Evolutionary conservation across 2,888 invertebrate genomes (phyloP).

Genomic region (Agrenia bidenticulata): DNA sequence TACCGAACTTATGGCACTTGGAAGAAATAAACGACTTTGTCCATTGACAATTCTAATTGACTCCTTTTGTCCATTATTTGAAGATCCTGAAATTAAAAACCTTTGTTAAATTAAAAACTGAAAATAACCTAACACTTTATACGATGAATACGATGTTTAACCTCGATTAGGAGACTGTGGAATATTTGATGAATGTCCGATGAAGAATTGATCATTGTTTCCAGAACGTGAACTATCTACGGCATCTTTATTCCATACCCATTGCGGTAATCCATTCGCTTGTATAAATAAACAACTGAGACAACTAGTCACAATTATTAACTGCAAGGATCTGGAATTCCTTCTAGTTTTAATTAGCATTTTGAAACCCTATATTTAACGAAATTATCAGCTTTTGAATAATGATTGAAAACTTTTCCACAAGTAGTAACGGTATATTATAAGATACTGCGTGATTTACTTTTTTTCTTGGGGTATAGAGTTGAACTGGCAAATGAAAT

Average conservation of each 20-base stretch:
- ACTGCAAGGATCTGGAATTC: not conserved
- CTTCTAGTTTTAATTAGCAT: not conserved
- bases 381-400: not conserved
- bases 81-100: not conserved
- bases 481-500: slow-evolving; percentile 4
- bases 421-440: not conserved
- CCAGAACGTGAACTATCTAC: not conserved
- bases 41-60: slow-evolving; percentile 10
- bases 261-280: slow-evolving; percentile 38
- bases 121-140: not conserved
- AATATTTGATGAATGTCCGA: slow-evolving; percentile 5
- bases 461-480: not conserved
- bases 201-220: not conserved
- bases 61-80: not conserved
- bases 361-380: not conserved
- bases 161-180: not conserved
- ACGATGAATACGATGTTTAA: not conserved
- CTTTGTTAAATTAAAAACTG: not conserved
- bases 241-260: slow-evolving; percentile 50
- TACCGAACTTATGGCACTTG: not conserved
- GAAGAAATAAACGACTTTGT: not conserved
- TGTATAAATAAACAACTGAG: not conserved
- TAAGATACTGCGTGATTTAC: not conserved
- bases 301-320: not conserved
- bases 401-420: not conserved